These are phyloP conservation scores for Forbesichthys papilliferus DNA, from an alignment of 2,113 vertebrate genomes.

Conservation along the genomic window DNA sequence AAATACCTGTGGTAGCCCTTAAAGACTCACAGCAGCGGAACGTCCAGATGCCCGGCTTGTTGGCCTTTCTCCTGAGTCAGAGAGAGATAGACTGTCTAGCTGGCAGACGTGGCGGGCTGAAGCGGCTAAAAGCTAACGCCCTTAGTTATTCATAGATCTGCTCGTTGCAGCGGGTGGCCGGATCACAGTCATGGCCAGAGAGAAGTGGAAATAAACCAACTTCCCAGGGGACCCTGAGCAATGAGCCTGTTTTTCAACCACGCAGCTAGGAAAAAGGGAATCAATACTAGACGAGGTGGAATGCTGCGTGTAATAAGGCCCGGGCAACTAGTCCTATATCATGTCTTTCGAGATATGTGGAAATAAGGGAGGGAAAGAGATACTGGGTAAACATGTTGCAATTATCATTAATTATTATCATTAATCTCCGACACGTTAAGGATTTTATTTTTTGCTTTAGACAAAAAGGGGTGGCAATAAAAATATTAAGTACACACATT, in stretches of 20 bases:
- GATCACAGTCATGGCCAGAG: slow-evolving; percentile 18
- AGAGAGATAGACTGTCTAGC: slow-evolving; percentile 6
- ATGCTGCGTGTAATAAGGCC: slow-evolving; percentile 1
- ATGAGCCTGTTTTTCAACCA: background rate
- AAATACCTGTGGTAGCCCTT: too few species aligned
- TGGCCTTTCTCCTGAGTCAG: slow-evolving; percentile 23
- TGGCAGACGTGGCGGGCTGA: background rate
- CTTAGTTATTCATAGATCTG: slow-evolving; percentile 52
- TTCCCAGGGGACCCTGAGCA: slow-evolving; percentile 5
- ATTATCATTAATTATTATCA: background rate
- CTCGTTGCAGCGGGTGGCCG: slow-evolving; percentile 8
- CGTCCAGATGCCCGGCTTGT: slow-evolving; percentile 10
- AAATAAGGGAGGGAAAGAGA: background rate
- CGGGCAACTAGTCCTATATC: background rate
- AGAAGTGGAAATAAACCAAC: slow-evolving; percentile 31
- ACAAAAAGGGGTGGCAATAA: background rate
- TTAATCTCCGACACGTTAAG: slow-evolving; percentile 34
- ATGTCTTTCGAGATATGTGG: slow-evolving; percentile 1
- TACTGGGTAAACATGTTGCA: background rate
- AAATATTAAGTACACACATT: background rate
- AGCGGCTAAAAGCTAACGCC: background rate
- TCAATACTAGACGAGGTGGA: background rate
- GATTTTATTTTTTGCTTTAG: slow-evolving; percentile 26
- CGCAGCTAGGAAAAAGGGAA: background rate
- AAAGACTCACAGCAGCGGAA: slow-evolving; percentile 21